A percentile compares a stretch with the other conserved stretches of the same genome.
Evolutionary conservation across 2,888 invertebrate species (phyloP).

Genomic region (Deilephila porcellus): DNA sequence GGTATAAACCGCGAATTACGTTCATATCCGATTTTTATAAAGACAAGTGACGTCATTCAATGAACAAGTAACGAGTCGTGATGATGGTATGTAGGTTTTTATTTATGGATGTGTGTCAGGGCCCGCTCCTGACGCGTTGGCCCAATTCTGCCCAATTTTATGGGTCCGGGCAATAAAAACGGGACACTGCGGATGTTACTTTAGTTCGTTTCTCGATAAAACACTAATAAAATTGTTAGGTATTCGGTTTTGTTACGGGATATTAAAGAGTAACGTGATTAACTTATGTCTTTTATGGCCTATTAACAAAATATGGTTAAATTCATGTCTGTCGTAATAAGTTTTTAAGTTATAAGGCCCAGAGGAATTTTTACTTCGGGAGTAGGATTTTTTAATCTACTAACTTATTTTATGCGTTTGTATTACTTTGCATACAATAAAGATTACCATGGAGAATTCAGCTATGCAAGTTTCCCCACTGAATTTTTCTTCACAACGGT

Average conservation of each 20-base stretch:
- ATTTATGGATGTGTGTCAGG: slow-evolving; percentile 23
- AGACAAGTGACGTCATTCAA: background rate
- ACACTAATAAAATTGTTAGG: slow-evolving; percentile 8
- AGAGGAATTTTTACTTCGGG: no score
- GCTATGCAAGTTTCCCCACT: no score
- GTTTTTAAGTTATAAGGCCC: no score
- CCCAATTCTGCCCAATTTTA: slow-evolving; percentile 17
- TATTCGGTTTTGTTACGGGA: slow-evolving; percentile 7
- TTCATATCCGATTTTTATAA: background rate
- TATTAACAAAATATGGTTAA: no score
- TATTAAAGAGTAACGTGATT: background rate
- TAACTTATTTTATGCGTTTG: no score
- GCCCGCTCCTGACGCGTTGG: slow-evolving; percentile 12
- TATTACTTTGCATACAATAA: no score
- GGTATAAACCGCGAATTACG: no score
- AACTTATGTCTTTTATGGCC: background rate
- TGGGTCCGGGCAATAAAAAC: slow-evolving; percentile 13
- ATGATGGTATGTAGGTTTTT: slow-evolving; percentile 17
- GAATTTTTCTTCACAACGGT: no score
- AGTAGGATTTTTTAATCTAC: no score
- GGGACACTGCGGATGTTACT: slow-evolving; percentile 19
- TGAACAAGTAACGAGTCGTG: background rate
- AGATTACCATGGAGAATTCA: no score
- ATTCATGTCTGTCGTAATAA: no score
- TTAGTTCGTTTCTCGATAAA: slow-evolving; percentile 8